These are phyloP conservation scores for Cricetomys ansorgei DNA, from an alignment of 2,113 vertebrate species.

Conservation along the genomic window DNA sequence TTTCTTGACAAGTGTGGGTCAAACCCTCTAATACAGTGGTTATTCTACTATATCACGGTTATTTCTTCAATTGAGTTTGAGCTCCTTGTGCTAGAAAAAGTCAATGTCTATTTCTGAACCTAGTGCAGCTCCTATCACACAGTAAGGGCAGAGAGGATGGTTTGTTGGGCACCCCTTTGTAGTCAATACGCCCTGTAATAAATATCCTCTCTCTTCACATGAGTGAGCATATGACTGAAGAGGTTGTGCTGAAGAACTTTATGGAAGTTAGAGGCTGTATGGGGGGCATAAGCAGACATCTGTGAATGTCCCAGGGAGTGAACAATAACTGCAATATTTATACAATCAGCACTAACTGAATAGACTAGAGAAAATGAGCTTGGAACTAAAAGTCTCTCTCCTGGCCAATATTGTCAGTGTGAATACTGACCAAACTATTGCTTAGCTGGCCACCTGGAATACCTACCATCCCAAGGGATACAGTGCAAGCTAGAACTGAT, in stretches of 20 bases:
- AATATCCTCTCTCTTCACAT: neutral
- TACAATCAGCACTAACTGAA: slow-evolving; percentile 27
- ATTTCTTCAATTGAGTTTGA: neutral
- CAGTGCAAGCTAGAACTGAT: neutral
- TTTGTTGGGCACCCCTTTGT: neutral
- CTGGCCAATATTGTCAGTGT: neutral
- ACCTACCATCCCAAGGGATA: neutral
- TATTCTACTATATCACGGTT: neutral
- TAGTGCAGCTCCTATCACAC: neutral
- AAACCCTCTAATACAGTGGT: neutral
- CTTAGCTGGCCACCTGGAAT: slow-evolving; percentile 46
- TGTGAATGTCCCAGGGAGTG: neutral
- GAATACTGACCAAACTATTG: slow-evolving; percentile 27
- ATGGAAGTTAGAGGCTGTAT: neutral
- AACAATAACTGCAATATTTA: slow-evolving; percentile 46
- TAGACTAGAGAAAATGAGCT: slow-evolving; percentile 47
- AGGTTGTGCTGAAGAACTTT: neutral
- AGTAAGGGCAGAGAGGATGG: neutral
- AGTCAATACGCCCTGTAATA: neutral
- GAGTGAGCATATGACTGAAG: neutral
- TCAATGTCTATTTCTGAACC: neutral
- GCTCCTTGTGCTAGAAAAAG: neutral
- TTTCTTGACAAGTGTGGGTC: slow-evolving; percentile 27
- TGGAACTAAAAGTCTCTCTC: slow-evolving; percentile 18
- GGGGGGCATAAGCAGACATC: neutral